Conservation (phyloP, 1,140 invertebrate genomes). For the Caenorhabditis latens region DNA sequence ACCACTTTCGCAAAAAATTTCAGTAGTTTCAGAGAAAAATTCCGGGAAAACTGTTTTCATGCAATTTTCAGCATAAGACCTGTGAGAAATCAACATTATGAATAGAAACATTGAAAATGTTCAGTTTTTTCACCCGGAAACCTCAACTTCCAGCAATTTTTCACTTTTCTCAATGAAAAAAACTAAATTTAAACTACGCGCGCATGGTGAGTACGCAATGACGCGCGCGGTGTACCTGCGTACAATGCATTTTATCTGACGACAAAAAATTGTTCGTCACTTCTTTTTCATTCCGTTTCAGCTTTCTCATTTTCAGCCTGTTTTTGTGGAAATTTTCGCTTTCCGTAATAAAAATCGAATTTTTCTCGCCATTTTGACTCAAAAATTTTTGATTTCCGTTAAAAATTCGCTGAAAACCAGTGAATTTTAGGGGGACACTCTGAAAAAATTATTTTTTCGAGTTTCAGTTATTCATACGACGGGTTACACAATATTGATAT, state of each 20-base stretch:
- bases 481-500: constrained; percentile 12
- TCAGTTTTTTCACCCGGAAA: no score
- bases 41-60: no score
- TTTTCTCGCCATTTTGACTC: background rate
- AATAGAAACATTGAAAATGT: no score
- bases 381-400: background rate
- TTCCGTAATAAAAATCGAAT: background rate
- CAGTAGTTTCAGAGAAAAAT: no score
- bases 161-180: background rate
- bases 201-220: background rate
- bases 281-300: background rate
- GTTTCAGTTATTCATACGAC: constrained; percentile 19
- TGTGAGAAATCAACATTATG: no score
- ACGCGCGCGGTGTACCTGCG: background rate
- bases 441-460: no score
- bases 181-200: background rate
- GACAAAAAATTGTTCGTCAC: background rate
- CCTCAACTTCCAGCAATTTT: no score
- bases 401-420: background rate
- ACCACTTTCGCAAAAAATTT: no score
- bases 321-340: background rate
- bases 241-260: constrained; percentile 8
- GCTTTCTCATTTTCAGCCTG: background rate
- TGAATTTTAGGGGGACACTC: background rate
- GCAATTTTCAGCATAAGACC: no score